A percentile compares a stretch with the other conserved stretches of the same genome.
Evolutionary conservation across 2,113 vertebrate genomes (phyloP).

Genomic region (Eurystomus gularis): DNA sequence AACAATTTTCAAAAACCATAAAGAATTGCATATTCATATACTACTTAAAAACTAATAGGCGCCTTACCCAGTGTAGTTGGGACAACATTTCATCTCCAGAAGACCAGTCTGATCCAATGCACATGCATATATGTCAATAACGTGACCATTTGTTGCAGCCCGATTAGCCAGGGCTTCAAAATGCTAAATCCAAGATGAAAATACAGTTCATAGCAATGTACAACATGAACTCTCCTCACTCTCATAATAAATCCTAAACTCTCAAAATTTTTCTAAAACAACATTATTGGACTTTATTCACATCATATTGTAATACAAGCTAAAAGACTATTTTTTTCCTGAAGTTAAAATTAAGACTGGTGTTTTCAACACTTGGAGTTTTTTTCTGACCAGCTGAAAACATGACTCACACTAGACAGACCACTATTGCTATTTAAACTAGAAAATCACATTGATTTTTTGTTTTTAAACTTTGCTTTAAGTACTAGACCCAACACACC

Average conservation of each 20-base stretch:
- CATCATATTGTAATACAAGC: neutral
- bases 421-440: neutral
- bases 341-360: neutral
- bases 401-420: neutral
- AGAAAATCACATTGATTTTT: neutral
- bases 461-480: neutral
- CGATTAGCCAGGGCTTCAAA: conserved; percentile 92
- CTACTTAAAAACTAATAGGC: neutral
- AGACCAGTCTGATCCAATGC: conserved; percentile 95
- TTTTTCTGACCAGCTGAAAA: neutral
- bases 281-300: neutral
- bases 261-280: neutral
- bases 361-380: neutral
- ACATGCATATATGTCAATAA: conserved; percentile 96
- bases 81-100: conserved; percentile 96
- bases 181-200: conserved; percentile 78
- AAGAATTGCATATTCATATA: neutral
- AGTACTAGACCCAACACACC: neutral
- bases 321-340: neutral
- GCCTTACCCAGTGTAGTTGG: conserved; percentile 93
- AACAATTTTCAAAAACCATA: neutral
- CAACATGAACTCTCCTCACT: neutral
- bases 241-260: neutral
- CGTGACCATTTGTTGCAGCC: conserved; percentile 90
- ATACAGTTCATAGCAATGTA: conserved; percentile 12